Evolutionary conservation across 2,113 vertebrate species (phyloP).

Genomic region (Natator depressus): DNA sequence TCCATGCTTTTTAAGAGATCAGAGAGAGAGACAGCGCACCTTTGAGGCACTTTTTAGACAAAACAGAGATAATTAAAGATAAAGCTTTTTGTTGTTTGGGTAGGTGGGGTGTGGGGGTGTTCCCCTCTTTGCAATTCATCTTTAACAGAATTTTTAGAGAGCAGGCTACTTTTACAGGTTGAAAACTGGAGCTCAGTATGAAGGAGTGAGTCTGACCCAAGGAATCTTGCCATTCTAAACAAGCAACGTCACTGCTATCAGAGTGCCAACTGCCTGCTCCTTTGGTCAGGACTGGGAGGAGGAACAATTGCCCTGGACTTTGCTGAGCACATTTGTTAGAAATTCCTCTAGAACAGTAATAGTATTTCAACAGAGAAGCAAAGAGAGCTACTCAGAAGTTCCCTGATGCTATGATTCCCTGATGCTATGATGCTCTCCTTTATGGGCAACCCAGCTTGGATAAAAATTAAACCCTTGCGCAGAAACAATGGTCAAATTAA

Average conservation of each 20-base stretch:
- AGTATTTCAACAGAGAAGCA: neutral
- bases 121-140: neutral
- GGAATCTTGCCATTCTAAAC: neutral
- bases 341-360: neutral
- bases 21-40: fast-evolving
- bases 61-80: neutral
- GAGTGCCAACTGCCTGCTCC: neutral
- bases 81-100: neutral
- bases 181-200: neutral
- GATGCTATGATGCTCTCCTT: neutral
- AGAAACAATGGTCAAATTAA: neutral
- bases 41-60: neutral
- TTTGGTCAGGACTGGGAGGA: neutral
- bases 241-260: neutral
- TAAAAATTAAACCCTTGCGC: neutral
- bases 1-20: neutral
- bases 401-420: neutral
- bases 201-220: neutral
- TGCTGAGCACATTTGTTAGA: neutral
- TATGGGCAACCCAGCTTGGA: neutral
- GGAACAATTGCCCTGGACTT: neutral
- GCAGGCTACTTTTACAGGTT: neutral
- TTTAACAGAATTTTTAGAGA: neutral
- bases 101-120: neutral
- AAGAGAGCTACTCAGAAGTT: neutral